A percentile compares a stretch with the other conserved stretches of the same genome.
Evolutionary conservation across 2,797 vertebrate species (phyloP).

Genomic region (Coregonus suidteri): DNA sequence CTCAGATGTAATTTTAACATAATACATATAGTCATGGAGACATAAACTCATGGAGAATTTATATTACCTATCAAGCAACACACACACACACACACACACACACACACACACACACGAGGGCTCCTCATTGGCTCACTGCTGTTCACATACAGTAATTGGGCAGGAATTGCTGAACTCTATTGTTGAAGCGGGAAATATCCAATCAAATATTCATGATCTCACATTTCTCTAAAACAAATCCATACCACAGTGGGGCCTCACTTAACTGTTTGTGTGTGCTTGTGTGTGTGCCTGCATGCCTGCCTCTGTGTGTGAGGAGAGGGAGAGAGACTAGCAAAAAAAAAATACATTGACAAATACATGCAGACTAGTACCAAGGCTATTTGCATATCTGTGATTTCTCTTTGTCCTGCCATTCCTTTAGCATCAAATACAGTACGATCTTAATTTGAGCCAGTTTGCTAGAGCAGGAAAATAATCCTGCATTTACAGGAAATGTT

Average conservation of each 20-base stretch:
- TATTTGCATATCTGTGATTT: conserved; percentile 56
- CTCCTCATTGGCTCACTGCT: background rate
- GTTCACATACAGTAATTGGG: background rate
- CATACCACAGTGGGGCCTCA: no score
- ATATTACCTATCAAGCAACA: background rate
- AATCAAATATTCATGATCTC: background rate
- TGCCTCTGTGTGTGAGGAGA: background rate
- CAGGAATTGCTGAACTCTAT: background rate
- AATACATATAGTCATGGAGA: no score
- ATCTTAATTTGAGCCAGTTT: no score
- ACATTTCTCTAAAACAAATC: no score
- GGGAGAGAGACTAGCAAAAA: background rate
- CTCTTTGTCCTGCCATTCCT: conserved; percentile 39
- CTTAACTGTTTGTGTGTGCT: no score
- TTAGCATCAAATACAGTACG: conserved; percentile 40
- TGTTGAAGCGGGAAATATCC: background rate
- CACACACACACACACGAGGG: no score
- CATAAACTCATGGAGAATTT: background rate
- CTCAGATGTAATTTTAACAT: background rate
- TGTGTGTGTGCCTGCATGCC: background rate
- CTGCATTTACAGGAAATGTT: no score
- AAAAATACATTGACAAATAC: background rate
- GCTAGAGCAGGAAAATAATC: no score
- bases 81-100: no score
- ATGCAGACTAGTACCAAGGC: conserved; percentile 21